phyloP scores from a whole-genome alignment of 2,888 invertebrate genomes.

The Parnassius mnemosyne region DNA sequence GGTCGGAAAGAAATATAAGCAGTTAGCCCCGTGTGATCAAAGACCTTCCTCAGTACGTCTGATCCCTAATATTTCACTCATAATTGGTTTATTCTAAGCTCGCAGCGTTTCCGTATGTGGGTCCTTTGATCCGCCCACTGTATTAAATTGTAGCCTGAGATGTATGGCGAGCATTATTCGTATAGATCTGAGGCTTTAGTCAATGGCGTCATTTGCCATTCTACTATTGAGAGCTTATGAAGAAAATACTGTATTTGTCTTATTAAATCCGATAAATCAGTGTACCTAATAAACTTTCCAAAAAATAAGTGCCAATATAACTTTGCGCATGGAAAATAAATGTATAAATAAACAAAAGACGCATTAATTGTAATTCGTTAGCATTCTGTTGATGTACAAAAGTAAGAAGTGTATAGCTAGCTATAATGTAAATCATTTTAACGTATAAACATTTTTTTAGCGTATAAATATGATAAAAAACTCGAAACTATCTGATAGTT shows the following conservation, averaged over 20 bases:
- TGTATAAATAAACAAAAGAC: too few relatives aligned
- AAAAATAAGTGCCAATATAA: too few relatives aligned
- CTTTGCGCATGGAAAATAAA: too few relatives aligned
- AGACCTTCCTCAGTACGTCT: slow-evolving; percentile 64
- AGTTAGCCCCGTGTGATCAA: slow-evolving; percentile 69
- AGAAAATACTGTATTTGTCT: slow-evolving; percentile 21
- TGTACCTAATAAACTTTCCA: too few relatives aligned
- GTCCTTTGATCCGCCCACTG: slow-evolving; percentile 76
- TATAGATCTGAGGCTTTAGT: slow-evolving; percentile 64
- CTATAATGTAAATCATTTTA: too few relatives aligned
- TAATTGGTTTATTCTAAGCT: slow-evolving; percentile 81
- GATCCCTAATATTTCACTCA: slow-evolving; percentile 81
- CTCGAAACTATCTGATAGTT: too few relatives aligned
- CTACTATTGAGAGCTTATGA: slow-evolving; percentile 29
- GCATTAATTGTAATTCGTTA: too few relatives aligned
- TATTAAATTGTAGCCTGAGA: slow-evolving; percentile 74
- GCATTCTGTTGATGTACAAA: too few relatives aligned
- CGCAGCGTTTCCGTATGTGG: slow-evolving; percentile 71
- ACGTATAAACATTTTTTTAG: too few relatives aligned
- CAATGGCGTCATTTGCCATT: slow-evolving; percentile 61
- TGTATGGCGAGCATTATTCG: slow-evolving; percentile 72
- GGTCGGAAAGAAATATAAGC: slow-evolving; percentile 64
- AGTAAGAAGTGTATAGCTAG: too few relatives aligned
- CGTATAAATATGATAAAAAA: too few relatives aligned
- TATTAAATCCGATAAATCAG: not conserved